Evolutionary conservation across 2,113 vertebrate genomes (phyloP).

Genomic region (Prinia subflava): DNA sequence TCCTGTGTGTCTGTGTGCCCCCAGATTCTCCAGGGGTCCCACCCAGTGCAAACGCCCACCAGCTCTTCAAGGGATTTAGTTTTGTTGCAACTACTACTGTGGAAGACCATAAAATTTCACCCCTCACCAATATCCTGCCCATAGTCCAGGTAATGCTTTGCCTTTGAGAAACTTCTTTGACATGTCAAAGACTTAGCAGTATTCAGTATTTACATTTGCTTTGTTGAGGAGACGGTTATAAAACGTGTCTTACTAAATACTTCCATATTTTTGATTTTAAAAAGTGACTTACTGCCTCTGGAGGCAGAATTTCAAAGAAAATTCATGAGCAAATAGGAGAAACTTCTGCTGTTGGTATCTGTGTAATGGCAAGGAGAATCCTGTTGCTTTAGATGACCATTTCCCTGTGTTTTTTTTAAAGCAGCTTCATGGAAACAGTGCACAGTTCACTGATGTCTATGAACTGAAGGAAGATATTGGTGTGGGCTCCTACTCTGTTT

Average conservation of each 20-base stretch:
- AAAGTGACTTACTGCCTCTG: neutral
- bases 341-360: neutral
- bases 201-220: neutral
- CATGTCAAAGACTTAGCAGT: neutral
- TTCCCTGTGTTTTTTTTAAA: conserved; percentile 40
- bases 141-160: conserved; percentile 85
- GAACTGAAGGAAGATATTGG: conserved; percentile 97
- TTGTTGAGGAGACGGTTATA: neutral
- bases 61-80: conserved; percentile 98
- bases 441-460: conserved; percentile 89
- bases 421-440: conserved; percentile 86
- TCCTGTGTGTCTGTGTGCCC: conserved; percentile 22
- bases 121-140: conserved; percentile 87
- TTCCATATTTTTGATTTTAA: neutral
- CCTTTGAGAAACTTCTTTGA: neutral
- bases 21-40: conserved; percentile 97
- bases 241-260: neutral
- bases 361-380: neutral
- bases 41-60: conserved; percentile 95
- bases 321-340: neutral
- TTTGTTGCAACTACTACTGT: conserved; percentile 89
- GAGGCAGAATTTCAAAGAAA: neutral
- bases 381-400: neutral
- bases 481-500: conserved; percentile 95
- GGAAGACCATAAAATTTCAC: conserved; percentile 90